A percentile compares a stretch with the other conserved stretches of the same genome.
Conservation (phyloP, 2,797 vertebrate genomes). For the Thunnus albacares region DNA sequence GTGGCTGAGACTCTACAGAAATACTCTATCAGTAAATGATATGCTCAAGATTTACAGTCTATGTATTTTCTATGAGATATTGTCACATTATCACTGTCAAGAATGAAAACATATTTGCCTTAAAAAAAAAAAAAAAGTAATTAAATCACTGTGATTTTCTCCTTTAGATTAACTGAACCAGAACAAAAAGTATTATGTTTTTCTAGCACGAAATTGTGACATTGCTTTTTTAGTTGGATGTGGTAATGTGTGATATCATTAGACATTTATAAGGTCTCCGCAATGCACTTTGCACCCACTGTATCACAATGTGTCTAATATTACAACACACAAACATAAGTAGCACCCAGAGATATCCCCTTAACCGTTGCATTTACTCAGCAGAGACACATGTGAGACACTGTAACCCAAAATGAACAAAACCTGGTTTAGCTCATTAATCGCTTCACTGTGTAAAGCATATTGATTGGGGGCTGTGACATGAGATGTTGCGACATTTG, state of each 20-base stretch:
- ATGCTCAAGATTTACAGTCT: background rate
- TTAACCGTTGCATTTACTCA: background rate
- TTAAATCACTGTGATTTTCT: background rate
- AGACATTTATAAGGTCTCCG: background rate
- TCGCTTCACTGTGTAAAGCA: constrained; percentile 37
- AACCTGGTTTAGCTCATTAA: constrained; percentile 40
- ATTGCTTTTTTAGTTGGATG: constrained; percentile 12
- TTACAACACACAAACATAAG: constrained; percentile 10
- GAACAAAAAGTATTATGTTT: constrained; percentile 18
- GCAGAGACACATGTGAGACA: constrained; percentile 1
- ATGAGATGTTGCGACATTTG: constrained; percentile 57
- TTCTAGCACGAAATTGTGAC: constrained; percentile 24
- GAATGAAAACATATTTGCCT: constrained; percentile 16
- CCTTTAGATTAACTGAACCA: constrained; percentile 34
- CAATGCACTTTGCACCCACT: background rate
- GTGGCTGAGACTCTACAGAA: background rate
- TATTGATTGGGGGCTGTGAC: constrained; percentile 54
- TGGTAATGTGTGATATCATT: background rate
- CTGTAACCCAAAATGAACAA: constrained; percentile 25
- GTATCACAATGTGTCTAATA: background rate
- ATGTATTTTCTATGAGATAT: background rate
- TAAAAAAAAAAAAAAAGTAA: background rate
- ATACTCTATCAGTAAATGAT: constrained; percentile 27
- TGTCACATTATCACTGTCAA: constrained; percentile 24
- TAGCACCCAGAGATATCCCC: background rate